Base-by-base conservation (phyloP, 2,113 vertebrate species). In the Narcine bancroftii region DNA sequence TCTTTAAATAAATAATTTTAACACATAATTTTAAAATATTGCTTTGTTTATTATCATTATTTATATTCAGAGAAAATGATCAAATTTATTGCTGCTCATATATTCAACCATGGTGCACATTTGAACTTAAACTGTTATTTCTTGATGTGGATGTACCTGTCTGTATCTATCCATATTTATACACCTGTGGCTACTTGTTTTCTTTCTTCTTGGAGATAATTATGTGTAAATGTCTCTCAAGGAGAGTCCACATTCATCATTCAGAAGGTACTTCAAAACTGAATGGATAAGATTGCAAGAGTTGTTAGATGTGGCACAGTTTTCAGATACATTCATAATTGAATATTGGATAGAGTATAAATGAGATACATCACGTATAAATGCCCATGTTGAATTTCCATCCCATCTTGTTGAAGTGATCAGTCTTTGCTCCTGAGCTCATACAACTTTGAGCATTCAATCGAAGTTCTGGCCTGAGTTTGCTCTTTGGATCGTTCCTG, bases 31-130 rank as follows among this genome's bases (percentile, higher is more conserved):
- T n/a, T n/a, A n/a, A 42, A 66, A 93, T 92, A 26, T 63, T 63
- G 60, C 9, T 24, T 63, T 93, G 94, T 94, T 92, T 0, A 45
- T 72, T 93, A 92, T 65, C 75, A 2, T 42, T 10, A 24, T 21
- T 19, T 36, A 21, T 36, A 36, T 29, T 75, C 72, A 10, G 9
- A n/a, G 72, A 29, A 75, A 75, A 29, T 29, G 26, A 29, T 75
- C 56, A 26, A 72, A 72, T 72, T 5, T 7, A 6, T 72, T 9
- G 6, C 1, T 33, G 1, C 29, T 6, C 69, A 26, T 26, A 26
- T 26, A 4, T 6, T 33, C 69, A 33, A 24, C 69, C 9, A 72
- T 7, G 26, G 33, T 72, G 7, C 7, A 72, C 3, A 72, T 7
- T 29, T 72, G 6, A 72, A 72, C 6, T 26, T 21, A 21, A 69